Evolutionary conservation across 2,888 invertebrate genomes (phyloP), one percentile per base, ranked within the genome.

Genomic region (Catocala sponsa): DNA sequence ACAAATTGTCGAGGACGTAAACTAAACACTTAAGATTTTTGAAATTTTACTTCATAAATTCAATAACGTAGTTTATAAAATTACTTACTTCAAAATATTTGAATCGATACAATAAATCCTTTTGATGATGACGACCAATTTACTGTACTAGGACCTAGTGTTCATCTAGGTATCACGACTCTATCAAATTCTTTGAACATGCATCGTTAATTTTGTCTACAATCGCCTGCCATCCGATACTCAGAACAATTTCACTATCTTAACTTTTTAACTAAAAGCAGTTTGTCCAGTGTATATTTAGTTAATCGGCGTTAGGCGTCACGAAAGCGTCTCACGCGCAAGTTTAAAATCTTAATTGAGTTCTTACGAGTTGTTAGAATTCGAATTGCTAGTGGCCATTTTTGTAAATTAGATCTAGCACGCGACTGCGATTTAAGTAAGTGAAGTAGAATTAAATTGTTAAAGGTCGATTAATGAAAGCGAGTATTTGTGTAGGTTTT

Each of bases 401-500:
- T 89, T 88, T 86, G 76, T 90, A 88, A 92, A 91, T 92, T 90
- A 90, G 89, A 91, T 91, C 87, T 86, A 65, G 89, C 93, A 94
- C 92, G 93, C 92, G 74, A 90, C 78, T 70, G 80, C 72, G 76
- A 78, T 77, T 78, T 80, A 72, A 78, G 75, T 81, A 74, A 77
- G 72, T 76, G 69, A 78, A 79, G 78, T 74, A 75, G 79, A 76
- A 81, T 76, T 79, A 84, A 74, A 75, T 78, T 70, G 68, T 69
- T 70, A 60, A 76, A 74, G 75, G 74, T 65, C 72, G 70, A 70
- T 76, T 72, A 70, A 78, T 76, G 81, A 83, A 74, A 71, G 66
- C 57, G 55, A 70, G 64, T 71, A 62, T 50, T 46, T 69, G 64
- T 68, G 59, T 63, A 66, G 56, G 48, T 11, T 49, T 60, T 53